Evolutionary conservation across 1,140 invertebrate genomes (phyloP), one percentile per base, ranked within the genome.

Genomic region (Parapsyche elsis): DNA sequence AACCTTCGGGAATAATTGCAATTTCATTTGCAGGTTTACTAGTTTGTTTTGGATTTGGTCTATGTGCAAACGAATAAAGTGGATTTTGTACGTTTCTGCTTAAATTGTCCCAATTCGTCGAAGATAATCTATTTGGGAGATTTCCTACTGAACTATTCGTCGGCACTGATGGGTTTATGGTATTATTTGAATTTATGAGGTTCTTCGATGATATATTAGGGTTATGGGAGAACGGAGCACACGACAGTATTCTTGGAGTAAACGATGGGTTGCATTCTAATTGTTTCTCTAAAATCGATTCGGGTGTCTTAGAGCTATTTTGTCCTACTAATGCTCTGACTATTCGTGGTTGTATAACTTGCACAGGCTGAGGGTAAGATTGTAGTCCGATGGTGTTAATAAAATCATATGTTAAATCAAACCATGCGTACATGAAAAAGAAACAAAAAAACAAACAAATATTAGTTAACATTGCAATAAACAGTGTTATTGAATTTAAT

Each of bases 341-440:
- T 21, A 89, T 85, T 83, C 88, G 85, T 23, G 88, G 88, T 81
- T 88, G 88, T 78, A 89, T 89, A 26, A 88, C 86, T 86, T 89
- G 88, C 64, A 89, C 85, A 24, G 88, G 88, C 88, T 88, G 16
- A 9, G 7, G 1, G 16, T 53, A 53, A n/a, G 12, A 61, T 21
- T 61, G 14, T 59, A 2, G 14, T 53, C 1, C 49, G 16, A 53
- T 53, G 16, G 49, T 53, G 49, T 53, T 23, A 74, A 57, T 38
- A 38, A 38, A 38, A 38, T 38, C 30, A 38, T 4, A 38, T 38
- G 30, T 38, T 38, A 79, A 57, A 44, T 75, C 59, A 74, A 79
- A 59, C 73, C 81, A 82, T 82, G 81, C 81, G 76, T 49, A 61
- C 78, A 79, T 82, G 81, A 82, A 80, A 82, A 71, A 46, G 26